Percentiles rank a stretch among this genome's conserved stretches.
Evolutionary conservation across 2,888 invertebrate species (phyloP).

Genomic region (Dasysyrphus albostriatus): DNA sequence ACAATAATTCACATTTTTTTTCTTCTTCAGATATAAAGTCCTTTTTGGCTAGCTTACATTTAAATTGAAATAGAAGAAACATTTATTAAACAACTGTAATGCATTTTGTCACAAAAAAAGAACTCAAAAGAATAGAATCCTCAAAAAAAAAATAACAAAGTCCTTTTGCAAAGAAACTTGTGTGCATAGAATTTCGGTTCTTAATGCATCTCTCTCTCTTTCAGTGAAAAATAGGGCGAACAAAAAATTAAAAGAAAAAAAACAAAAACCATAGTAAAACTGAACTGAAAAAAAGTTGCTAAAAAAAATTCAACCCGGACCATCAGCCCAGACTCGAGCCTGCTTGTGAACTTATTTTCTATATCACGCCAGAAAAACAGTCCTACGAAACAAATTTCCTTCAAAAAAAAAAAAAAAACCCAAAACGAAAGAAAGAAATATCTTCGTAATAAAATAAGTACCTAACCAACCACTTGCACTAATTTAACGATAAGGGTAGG

Average conservation of each 20-base stretch:
- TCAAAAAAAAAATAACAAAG: neutral
- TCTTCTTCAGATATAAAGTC: constrained; percentile 10
- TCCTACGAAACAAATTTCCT: constrained; percentile 32
- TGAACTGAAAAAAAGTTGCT: constrained; percentile 26
- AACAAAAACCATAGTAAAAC: constrained; percentile 18
- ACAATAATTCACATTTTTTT: constrained; percentile 67
- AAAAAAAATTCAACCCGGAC: constrained; percentile 15
- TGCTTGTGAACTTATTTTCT: constrained; percentile 44
- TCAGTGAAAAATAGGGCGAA: constrained; percentile 1
- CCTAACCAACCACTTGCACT: constrained; percentile 76
- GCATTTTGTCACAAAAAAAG: constrained; percentile 72
- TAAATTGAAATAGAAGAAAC: constrained; percentile 75
- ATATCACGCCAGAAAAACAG: constrained; percentile 30
- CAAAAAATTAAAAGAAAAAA: neutral
- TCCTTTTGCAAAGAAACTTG: constrained; percentile 26
- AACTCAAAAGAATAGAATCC: constrained; percentile 41
- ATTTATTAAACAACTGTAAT: constrained; percentile 74
- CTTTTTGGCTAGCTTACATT: constrained; percentile 62
- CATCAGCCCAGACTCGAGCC: constrained; percentile 27
- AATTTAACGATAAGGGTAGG: constrained; percentile 76
- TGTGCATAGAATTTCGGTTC: constrained; percentile 39
- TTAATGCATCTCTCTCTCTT: constrained; percentile 15
- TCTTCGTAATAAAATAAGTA: constrained; percentile 75
- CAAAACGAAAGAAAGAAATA: constrained; percentile 32
- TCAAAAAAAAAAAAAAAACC: neutral